These are phyloP conservation scores for Chrysolina haemoptera DNA, from an alignment of 2,888 invertebrate species.

Conservation along the genomic window DNA sequence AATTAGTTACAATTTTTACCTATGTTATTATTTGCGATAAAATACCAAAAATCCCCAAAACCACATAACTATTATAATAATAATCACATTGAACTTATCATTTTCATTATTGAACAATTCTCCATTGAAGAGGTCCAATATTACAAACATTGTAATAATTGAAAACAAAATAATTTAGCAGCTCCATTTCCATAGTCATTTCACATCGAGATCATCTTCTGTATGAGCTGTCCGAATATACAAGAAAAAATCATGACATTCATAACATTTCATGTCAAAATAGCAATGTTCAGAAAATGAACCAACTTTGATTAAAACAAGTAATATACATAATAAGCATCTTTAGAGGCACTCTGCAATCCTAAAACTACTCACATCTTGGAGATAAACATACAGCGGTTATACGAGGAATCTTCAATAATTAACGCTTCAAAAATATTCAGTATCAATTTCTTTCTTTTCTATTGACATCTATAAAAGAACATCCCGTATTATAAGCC, in stretches of 20 bases:
- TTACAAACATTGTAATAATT: not conserved
- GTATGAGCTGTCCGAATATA: not conserved
- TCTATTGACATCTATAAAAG: conserved; percentile 29
- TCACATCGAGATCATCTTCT: too few species aligned
- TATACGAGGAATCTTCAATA: not conserved
- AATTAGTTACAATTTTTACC: conserved; percentile 57
- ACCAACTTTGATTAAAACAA: not conserved
- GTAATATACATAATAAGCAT: conserved; percentile 39
- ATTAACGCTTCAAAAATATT: not conserved
- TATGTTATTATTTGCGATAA: conserved; percentile 53
- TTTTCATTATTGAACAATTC: conserved; percentile 40
- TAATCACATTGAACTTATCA: conserved; percentile 61
- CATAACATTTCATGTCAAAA: not conserved
- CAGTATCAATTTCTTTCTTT: conserved; percentile 25
- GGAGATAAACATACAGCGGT: conserved; percentile 63
- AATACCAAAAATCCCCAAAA: conserved; percentile 63
- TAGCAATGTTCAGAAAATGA: not conserved
- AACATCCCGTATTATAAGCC: conserved; percentile 28
- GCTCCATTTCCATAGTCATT: not conserved
- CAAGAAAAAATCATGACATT: not conserved
- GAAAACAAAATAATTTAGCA: not conserved
- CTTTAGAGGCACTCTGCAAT: conserved; percentile 64
- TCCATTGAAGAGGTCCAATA: conserved; percentile 60
- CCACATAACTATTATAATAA: conserved; percentile 59
- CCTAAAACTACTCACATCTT: conserved; percentile 65